A percentile compares a stretch with the other conserved stretches of the same genome.
Evolutionary conservation across 2,888 invertebrate species (phyloP).

Genomic region (Spilosoma lubricipeda): DNA sequence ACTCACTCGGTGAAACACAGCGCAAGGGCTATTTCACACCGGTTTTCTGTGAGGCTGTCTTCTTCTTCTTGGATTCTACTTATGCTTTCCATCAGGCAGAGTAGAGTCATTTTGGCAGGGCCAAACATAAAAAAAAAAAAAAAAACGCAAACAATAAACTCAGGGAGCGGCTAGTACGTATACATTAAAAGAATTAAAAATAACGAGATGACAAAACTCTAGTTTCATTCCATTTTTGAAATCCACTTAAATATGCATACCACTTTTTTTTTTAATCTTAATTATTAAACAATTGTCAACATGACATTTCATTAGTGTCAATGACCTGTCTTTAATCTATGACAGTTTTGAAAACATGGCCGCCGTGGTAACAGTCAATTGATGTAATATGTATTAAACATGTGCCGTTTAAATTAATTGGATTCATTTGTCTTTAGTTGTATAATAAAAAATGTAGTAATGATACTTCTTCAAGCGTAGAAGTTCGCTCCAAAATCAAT

Average conservation of each 20-base stretch:
- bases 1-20: too few species aligned
- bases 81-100: too few species aligned
- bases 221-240: too few species aligned
- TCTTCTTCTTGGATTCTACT: too few species aligned
- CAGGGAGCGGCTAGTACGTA: too few species aligned
- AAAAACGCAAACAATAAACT: too few species aligned
- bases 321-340: slow-evolving; percentile 2
- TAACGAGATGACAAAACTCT: too few species aligned
- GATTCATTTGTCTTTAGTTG: neutral
- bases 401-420: neutral
- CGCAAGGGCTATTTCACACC: too few species aligned
- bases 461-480: neutral
- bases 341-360: neutral
- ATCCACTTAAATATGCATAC: neutral
- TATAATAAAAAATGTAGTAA: neutral
- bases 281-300: neutral
- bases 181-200: too few species aligned
- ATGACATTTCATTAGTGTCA: neutral
- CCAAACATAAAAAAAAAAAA: too few species aligned
- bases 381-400: neutral
- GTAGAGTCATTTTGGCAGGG: too few species aligned
- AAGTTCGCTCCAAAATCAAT: neutral
- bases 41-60: too few species aligned
- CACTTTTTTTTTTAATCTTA: neutral
- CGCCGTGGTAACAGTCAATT: neutral